Base-by-base conservation (phyloP, 92 coral and sea anemone species). In the Heliopora coerulea region DNA sequence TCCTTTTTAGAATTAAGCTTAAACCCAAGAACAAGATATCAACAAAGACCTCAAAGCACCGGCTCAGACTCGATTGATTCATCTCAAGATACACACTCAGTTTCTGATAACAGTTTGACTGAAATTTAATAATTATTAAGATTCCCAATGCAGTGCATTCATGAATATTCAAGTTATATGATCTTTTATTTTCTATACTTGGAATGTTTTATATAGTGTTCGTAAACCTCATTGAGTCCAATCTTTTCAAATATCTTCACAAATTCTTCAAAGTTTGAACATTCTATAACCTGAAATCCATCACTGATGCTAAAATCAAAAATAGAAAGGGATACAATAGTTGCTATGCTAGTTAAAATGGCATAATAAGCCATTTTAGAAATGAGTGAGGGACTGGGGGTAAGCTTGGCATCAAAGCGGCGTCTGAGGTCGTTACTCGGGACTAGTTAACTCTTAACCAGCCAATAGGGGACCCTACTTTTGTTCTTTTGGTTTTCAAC, bases 181-280 rank as follows among this genome's bases (percentile, higher is more conserved):
- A 37, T 37, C 4, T 37, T 4, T 37, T 37, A 4, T 37, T 4
- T 37, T 37, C 11, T 4, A 37, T 37, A 37, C 11, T 37, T 37
- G 42, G 42, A 37, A 37, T 11, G 11, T 37, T 4, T 37, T 37
- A 37, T 28, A 54, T 52, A 70, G 31, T 56, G 30, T 21, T 70
- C 27, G 32, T 70, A 70, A 50, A 54, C 41, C 17, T 52, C 63
- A 50, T 12, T 15, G 19, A 70, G 41, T 33, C 49, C 59, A 52
- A 24, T 20, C n/a, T 23, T 52, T 52, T 52, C 42, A 70, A 70
- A 70, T 70, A 35, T 39, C 33, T 70, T 44, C 57, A 35, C 28
- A 54, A 70, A 52, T 35, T 70, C 77, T 52, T 52, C 27, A 8
- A 54, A 70, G 23, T 48, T 50, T 50, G 77, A 13, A 33, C 77